A percentile compares a stretch with the other conserved stretches of the same genome.
Conservation (phyloP, 2,797 vertebrate genomes). For the Anguilla marmorata region DNA sequence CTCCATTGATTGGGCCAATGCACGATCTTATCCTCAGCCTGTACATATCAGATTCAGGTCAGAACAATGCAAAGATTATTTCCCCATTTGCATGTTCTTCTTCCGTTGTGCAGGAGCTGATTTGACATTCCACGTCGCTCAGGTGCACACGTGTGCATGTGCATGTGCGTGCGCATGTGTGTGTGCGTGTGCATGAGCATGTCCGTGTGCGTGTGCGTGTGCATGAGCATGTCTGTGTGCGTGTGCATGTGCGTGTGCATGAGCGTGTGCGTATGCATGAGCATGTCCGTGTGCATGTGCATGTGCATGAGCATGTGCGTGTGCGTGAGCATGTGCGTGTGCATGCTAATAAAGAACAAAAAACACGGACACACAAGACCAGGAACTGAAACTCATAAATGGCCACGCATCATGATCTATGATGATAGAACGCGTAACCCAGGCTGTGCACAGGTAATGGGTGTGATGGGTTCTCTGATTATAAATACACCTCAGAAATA, state of each 20-base stretch:
- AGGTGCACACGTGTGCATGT: neutral
- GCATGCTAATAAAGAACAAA: slow-evolving; percentile 21
- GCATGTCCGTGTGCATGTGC: too few relatives aligned
- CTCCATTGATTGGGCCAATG: slow-evolving; percentile 9
- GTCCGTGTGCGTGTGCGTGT: too few relatives aligned
- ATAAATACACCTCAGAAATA: neutral
- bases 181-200: too few relatives aligned
- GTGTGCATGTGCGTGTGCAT: too few relatives aligned
- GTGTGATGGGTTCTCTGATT: neutral
- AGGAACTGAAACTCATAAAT: neutral
- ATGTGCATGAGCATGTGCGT: too few relatives aligned
- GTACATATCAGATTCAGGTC: slow-evolving; percentile 15
- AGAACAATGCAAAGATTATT: neutral
- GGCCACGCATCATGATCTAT: neutral
- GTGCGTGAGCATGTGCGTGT: neutral
- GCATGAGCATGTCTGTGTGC: too few relatives aligned
- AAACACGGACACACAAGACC: neutral
- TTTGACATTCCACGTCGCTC: slow-evolving; percentile 22
- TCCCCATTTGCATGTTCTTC: neutral
- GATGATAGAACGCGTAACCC: neutral
- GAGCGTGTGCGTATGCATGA: too few relatives aligned
- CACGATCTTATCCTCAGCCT: slow-evolving; percentile 1
- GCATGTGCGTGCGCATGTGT: too few relatives aligned
- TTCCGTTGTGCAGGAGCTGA: neutral
- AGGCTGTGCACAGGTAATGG: neutral